A percentile compares a stretch with the other conserved stretches of the same genome.
Evolutionary conservation across 2,113 vertebrate species (phyloP).

Genomic region (Cyanistes caeruleus): DNA sequence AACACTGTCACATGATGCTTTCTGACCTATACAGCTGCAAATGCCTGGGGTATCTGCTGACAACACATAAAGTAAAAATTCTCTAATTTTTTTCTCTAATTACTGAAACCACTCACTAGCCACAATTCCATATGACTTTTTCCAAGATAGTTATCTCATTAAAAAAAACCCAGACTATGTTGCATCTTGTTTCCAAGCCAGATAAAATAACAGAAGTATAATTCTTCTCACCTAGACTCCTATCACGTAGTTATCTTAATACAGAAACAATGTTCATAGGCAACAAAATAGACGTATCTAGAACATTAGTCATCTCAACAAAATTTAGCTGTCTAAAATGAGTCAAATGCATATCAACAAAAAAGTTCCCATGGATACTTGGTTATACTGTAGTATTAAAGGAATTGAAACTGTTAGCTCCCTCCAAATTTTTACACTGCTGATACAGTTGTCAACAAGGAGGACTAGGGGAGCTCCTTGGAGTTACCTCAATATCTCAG

Average conservation of each 20-base stretch:
- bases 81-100: background rate
- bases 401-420: background rate
- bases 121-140: background rate
- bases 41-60: background rate
- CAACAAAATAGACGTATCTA: background rate
- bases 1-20: background rate
- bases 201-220: background rate
- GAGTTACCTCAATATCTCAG: background rate
- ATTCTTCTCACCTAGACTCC: background rate
- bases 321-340: background rate
- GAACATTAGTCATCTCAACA: background rate
- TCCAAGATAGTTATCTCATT: background rate
- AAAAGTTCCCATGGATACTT: background rate
- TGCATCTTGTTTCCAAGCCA: background rate
- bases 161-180: accelerated
- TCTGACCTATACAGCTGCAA: background rate
- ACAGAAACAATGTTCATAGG: background rate
- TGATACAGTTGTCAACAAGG: background rate
- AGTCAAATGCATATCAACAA: background rate
- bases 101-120: background rate
- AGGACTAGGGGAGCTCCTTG: background rate
- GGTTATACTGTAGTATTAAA: background rate
- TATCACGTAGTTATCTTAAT: background rate
- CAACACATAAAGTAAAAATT: background rate
- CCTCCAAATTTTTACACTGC: background rate